phyloP scores from a whole-genome alignment of 2,797 vertebrate species.

The Muscicapa striata region DNA sequence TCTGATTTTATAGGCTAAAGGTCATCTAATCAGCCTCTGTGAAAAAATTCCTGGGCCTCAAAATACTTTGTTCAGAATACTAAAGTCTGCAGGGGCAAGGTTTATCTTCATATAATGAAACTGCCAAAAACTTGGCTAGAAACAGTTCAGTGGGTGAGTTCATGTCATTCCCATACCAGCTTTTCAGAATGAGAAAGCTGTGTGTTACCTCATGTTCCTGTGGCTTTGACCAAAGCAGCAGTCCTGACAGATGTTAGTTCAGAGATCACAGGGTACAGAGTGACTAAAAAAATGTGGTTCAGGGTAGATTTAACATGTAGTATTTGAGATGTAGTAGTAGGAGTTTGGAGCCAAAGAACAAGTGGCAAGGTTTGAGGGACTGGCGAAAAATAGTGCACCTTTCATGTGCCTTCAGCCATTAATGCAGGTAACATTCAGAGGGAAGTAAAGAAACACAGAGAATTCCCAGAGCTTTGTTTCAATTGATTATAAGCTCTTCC shows the following conservation, averaged over 20 bases:
- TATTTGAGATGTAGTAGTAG: background rate
- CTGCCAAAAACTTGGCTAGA: conserved; percentile 8
- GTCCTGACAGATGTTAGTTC: conserved; percentile 10
- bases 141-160: conserved; percentile 37
- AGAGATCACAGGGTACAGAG: background rate
- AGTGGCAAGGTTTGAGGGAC: background rate
- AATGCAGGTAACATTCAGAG: background rate
- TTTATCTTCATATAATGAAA: background rate
- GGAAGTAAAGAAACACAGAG: background rate
- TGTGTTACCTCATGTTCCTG: conserved; percentile 15
- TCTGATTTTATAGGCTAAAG: background rate
- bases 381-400: background rate
- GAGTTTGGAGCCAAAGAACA: background rate
- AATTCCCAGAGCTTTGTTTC: conserved; percentile 8
- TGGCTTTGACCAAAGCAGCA: conserved; percentile 27
- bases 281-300: background rate
- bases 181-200: conserved; percentile 42
- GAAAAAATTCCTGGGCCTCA: background rate
- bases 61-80: background rate
- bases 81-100: background rate
- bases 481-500: conserved; percentile 13
- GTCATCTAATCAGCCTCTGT: background rate
- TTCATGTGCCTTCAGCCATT: background rate
- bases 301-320: background rate
- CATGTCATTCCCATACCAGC: background rate